phyloP scores from a whole-genome alignment of 2,888 invertebrate genomes.

The Heteromurus nitidus region DNA sequence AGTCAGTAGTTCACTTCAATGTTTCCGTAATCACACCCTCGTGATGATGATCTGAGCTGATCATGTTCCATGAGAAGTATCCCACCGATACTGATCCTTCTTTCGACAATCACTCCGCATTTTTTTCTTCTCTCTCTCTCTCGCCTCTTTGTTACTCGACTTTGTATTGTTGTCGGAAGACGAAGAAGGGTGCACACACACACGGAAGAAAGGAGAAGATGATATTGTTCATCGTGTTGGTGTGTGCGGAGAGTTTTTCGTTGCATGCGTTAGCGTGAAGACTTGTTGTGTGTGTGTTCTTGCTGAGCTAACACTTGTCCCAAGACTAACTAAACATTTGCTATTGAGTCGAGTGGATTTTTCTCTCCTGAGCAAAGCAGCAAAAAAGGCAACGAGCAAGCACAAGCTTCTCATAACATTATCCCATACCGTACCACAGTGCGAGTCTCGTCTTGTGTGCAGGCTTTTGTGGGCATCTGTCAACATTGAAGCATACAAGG shows the following conservation, averaged over 20 bases:
- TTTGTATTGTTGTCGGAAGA: neutral
- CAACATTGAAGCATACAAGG: too few relatives aligned
- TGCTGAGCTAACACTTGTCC: constrained; percentile 63
- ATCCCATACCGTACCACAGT: neutral
- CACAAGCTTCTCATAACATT: neutral
- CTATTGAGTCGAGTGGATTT: constrained; percentile 62
- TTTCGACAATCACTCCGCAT: too few relatives aligned
- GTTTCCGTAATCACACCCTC: constrained; percentile 8
- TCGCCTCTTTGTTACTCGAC: constrained; percentile 31
- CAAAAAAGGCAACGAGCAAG: neutral
- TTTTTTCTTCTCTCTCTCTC: too few relatives aligned
- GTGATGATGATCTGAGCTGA: neutral
- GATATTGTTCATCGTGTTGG: neutral
- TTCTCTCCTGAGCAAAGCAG: too few relatives aligned
- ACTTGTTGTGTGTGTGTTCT: constrained; percentile 36
- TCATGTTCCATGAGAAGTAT: constrained; percentile 1
- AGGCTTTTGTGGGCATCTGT: constrained; percentile 12
- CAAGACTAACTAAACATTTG: constrained; percentile 65
- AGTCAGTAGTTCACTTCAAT: constrained; percentile 24
- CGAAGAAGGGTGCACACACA: neutral
- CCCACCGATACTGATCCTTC: too few relatives aligned
- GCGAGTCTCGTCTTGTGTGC: constrained; percentile 8
- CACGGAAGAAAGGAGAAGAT: constrained; percentile 8
- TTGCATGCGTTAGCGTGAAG: too few relatives aligned
- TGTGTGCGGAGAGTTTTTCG: too few relatives aligned